Evolutionary conservation across 1,140 invertebrate species (phyloP).

Genomic region (Pachypeltis micranthus): DNA sequence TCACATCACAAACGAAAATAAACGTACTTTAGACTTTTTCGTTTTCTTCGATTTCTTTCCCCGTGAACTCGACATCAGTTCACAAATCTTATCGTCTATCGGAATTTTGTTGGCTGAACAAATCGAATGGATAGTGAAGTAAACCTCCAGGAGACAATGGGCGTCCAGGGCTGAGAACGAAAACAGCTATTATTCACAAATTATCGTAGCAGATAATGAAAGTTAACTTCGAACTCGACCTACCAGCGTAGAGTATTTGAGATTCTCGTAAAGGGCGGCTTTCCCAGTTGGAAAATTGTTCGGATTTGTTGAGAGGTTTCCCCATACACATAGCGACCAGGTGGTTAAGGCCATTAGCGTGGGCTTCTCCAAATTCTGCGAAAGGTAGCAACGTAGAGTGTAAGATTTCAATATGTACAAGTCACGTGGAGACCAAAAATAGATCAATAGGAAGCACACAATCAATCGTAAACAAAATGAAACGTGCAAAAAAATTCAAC

Average conservation of each 20-base stretch:
- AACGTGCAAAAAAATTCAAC: too few relatives aligned
- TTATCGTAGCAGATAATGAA: background rate
- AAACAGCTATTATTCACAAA: too few relatives aligned
- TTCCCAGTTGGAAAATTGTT: conserved; percentile 84
- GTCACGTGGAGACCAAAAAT: too few relatives aligned
- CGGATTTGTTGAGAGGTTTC: conserved; percentile 57
- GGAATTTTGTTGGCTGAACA: conserved; percentile 41
- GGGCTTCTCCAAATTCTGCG: conserved; percentile 9
- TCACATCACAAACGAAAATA: too few relatives aligned
- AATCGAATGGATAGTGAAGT: conserved; percentile 41
- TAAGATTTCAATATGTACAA: too few relatives aligned
- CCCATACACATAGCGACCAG: conserved; percentile 61
- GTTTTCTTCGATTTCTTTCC: conserved; percentile 16
- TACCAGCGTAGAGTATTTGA: conserved; percentile 65
- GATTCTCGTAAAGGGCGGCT: conserved; percentile 56
- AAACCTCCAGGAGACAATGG: conserved; percentile 58
- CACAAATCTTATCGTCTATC: conserved; percentile 46
- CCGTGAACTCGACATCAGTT: conserved; percentile 30
- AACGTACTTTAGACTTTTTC: conserved; percentile 14
- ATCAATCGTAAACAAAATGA: too few relatives aligned
- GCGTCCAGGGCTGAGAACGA: conserved; percentile 43
- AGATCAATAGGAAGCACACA: too few relatives aligned
- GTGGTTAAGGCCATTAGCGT: conserved; percentile 27
- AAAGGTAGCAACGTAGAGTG: too few relatives aligned
- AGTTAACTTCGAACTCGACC: background rate